These are phyloP conservation scores for Nowickia ferox DNA, from an alignment of 2,888 invertebrate species.

Conservation along the genomic window DNA sequence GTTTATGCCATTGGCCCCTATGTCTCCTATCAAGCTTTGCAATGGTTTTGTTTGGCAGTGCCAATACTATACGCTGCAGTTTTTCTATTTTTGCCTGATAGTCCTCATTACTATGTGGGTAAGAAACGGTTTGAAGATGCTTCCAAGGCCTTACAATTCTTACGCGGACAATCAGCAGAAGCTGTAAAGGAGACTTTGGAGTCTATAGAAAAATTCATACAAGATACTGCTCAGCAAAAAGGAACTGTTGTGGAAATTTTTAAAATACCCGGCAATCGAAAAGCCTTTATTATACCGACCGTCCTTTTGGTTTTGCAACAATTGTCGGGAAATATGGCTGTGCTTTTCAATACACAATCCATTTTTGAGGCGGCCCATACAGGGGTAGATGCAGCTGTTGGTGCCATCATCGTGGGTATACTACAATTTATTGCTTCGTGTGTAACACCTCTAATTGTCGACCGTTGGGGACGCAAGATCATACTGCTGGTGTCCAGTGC, in stretches of 20 bases:
- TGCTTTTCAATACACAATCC: slow-evolving; percentile 90
- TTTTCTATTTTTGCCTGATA: slow-evolving; percentile 91
- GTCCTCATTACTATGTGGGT: slow-evolving; percentile 88
- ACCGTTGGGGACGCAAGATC: slow-evolving; percentile 89
- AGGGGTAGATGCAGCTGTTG: slow-evolving; percentile 85
- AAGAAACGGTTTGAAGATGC: slow-evolving; percentile 86
- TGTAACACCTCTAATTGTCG: slow-evolving; percentile 89
- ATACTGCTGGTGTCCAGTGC: slow-evolving; percentile 89
- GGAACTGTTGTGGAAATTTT: slow-evolving; percentile 84
- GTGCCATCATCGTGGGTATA: slow-evolving; percentile 88
- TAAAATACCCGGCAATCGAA: slow-evolving; percentile 88
- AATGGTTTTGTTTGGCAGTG: slow-evolving; percentile 86
- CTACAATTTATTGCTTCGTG: slow-evolving; percentile 90
- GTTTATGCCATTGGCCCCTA: slow-evolving; percentile 89
- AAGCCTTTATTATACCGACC: slow-evolving; percentile 89
- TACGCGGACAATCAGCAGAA: slow-evolving; percentile 86
- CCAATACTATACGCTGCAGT: slow-evolving; percentile 86
- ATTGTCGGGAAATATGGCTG: slow-evolving; percentile 91
- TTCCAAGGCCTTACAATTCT: slow-evolving; percentile 85
- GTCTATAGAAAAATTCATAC: slow-evolving; percentile 38
- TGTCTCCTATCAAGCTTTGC: slow-evolving; percentile 86
- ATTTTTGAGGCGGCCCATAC: slow-evolving; percentile 89
- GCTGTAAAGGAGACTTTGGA: slow-evolving; percentile 87
- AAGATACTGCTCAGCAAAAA: slow-evolving; percentile 67
- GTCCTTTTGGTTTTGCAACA: slow-evolving; percentile 92